phyloP scores from a whole-genome alignment of 1,140 invertebrate genomes.

The Drosophila trapezifrons region DNA sequence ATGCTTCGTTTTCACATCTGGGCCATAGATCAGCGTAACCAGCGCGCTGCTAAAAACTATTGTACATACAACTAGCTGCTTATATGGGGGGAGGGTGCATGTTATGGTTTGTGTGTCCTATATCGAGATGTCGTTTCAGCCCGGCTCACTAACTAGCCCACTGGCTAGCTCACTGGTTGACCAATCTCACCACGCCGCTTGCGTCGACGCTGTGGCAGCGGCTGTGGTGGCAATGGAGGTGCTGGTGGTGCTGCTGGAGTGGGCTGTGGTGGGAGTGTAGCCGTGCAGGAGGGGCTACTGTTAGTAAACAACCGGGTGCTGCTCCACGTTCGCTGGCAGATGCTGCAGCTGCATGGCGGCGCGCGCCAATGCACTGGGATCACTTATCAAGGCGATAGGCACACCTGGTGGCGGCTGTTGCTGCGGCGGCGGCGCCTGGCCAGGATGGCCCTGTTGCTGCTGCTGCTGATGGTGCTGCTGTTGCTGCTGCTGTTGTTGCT shows the following conservation, averaged over 20 bases:
- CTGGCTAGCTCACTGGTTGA: constrained; percentile 32
- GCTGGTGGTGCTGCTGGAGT: constrained; percentile 40
- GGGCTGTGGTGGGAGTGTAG: constrained; percentile 56
- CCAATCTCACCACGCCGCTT: constrained; percentile 59
- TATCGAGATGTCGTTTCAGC: constrained; percentile 33
- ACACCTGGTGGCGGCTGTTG: constrained; percentile 73
- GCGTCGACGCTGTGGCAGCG: constrained; percentile 49
- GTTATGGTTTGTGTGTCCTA: constrained; percentile 26
- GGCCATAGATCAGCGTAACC: constrained; percentile 50
- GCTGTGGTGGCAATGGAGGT: constrained; percentile 33
- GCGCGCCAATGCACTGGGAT: constrained; percentile 77
- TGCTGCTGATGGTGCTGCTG: constrained; percentile 56
- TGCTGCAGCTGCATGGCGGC: constrained; percentile 83
- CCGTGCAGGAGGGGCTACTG: constrained; percentile 76
- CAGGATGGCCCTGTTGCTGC: constrained; percentile 54
- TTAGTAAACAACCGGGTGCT: constrained; percentile 84
- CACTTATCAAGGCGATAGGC: constrained; percentile 79
- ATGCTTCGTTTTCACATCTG: constrained; percentile 10
- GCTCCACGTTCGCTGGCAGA: constrained; percentile 80
- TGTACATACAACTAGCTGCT: constrained; percentile 72
- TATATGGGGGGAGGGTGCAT: constrained; percentile 44
- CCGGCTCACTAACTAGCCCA: constrained; percentile 31
- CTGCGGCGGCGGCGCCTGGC: constrained; percentile 62
- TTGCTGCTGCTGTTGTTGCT: constrained; percentile 62
- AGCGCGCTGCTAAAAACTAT: constrained; percentile 69